Evolutionary conservation across 1,140 invertebrate species (phyloP), one percentile per base, ranked within the genome.

Genomic region (Arctopsyche grandis): DNA sequence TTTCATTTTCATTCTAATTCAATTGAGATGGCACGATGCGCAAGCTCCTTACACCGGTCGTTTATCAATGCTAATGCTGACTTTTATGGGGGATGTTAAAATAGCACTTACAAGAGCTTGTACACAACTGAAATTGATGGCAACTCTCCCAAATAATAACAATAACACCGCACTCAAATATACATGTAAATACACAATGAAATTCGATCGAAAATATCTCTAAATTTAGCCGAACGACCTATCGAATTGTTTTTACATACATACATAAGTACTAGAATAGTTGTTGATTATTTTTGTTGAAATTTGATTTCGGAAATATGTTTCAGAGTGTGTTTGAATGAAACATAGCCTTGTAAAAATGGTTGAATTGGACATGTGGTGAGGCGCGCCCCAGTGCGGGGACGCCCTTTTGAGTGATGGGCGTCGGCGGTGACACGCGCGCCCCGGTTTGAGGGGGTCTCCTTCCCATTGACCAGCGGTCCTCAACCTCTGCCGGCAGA

Each of bases 401-500:
- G 48, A 52, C 48, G 16, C 10, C 12, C 12, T 52, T 52, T 52
- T 52, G 48, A 52, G 10, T 52, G 48, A 52, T 52, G 48, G 3
- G 12, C 44, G 44, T 46, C 44, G 12, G 12, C 48, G 16, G 29
- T 38, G 10, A 52, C 16, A 52, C 48, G 10, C 48, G 48, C 16
- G 24, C 10, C 63, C 10, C 63, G 24, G 21, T 66, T 71, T 24
- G 19, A 74, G 71, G 38, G 69, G 29, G 66, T 43, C 66, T 26
- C 5, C 66, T 24, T 5, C 21, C 3, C 19, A 29, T 26, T 16
- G 71, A 24, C 69, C 26, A 48, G 24, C 52, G 70, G 10, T 14
- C 63, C 63, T 66, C 63, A 66, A 66, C 63, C 63, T 66, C 69
- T 69, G 44, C 58, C 26, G n/a, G 43, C 79, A 79, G 81, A 80